Evolutionary conservation across 2,113 vertebrate genomes (phyloP), one percentile per base, ranked within the genome.

Genomic region (Eubucco bourcierii): DNA sequence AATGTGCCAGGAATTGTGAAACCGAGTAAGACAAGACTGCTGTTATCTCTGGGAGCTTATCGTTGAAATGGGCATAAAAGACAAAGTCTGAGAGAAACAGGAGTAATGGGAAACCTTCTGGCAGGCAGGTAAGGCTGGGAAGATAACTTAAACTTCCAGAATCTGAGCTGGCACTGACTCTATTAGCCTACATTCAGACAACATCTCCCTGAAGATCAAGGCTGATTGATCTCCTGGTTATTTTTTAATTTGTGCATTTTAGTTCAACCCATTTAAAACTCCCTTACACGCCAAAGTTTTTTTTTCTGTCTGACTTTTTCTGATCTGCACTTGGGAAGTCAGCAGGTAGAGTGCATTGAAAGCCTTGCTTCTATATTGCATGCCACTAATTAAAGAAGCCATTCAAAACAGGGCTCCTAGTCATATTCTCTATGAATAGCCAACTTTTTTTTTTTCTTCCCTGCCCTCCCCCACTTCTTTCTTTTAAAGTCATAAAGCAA

Each of bases 371-470:
- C 73, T 93, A 82, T 58, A 39, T 18, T 87, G 74, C 82, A 28
- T n/a, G 50, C 19, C 85, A 16, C 83, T 93, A 81, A 91, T 87
- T 93, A 90, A 80, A 75, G 88, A 90, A 70, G 50, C 59, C 83
- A 88, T 94, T 93, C 88, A 93, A 86, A 96, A 95, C 76, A 84
- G 90, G 87, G 80, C 74, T 93, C 70, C 88, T 84, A 84, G 70
- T 94, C 80, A 29, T 78, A 67, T 27, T 80, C 29, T 64, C 88
- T 94, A 88, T 91, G 95, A 93, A 93, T 93, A 95, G 76, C 56
- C 67, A 80, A 16, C 59, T 59, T 60, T 12, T 71, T 80, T 72
- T 23, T 83, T 90, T 68, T 61, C 60, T 58, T 74, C 29, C 25
- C 37, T 68, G 93, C 33, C 72, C 92, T 84, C 87, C 53, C 85